Percentiles rank a stretch among this genome's conserved stretches.
Evolutionary conservation across 2,888 invertebrate species (phyloP).

Genomic region (Stenchaetothrips biformis): DNA sequence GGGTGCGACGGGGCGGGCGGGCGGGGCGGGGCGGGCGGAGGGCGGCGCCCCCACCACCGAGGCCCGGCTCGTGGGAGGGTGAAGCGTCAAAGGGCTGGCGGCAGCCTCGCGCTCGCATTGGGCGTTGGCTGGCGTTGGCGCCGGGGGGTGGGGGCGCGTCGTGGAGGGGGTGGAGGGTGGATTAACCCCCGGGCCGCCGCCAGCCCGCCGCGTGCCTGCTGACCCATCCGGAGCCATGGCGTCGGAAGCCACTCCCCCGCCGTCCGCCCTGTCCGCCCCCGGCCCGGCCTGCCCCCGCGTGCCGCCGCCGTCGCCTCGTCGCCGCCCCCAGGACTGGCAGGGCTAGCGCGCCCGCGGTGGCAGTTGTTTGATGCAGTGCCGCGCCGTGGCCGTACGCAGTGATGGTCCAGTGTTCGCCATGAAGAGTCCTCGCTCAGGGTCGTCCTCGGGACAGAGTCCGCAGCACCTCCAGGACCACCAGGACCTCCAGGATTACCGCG

Average conservation of each 20-base stretch:
- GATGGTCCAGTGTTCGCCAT: constrained; percentile 4
- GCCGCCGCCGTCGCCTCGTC: neutral
- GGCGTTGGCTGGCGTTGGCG: neutral
- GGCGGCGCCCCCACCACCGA: neutral
- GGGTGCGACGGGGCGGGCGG: neutral
- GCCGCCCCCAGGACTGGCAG: neutral
- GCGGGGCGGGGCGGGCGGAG: neutral
- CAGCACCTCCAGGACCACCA: neutral
- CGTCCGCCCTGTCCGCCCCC: neutral
- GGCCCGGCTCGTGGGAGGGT: neutral
- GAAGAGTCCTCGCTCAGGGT: constrained; percentile 14
- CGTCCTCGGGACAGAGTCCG: neutral
- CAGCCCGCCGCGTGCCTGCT: neutral
- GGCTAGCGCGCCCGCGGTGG: neutral
- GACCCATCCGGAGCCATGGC: neutral
- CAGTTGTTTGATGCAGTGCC: neutral
- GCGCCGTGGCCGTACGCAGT: neutral
- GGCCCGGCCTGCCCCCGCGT: neutral
- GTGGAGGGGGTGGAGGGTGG: neutral
- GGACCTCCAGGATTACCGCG: neutral
- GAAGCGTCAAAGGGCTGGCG: neutral
- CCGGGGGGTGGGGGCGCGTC: neutral
- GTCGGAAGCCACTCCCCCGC: constrained; percentile 14
- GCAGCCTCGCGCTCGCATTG: neutral
- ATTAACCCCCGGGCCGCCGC: neutral